A percentile compares a stretch with the other conserved stretches of the same genome.
These are phyloP conservation scores for Channa striata DNA, from an alignment of 2,797 vertebrate genomes.

Conservation along the genomic window DNA sequence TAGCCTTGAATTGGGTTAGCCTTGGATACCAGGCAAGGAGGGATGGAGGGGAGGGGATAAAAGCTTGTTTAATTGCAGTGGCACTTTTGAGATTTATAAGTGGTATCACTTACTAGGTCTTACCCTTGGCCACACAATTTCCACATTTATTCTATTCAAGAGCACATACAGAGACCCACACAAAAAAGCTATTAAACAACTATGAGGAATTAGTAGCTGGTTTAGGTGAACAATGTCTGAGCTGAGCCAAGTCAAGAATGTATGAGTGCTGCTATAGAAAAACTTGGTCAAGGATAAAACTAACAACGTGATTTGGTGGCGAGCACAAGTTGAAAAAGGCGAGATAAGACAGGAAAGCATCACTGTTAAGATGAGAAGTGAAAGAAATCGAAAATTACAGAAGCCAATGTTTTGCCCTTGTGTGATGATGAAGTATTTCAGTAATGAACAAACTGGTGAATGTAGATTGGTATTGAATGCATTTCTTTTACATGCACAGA, in stretches of 20 bases:
- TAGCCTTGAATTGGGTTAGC: slow-evolving; percentile 85
- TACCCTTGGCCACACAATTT: slow-evolving; percentile 78
- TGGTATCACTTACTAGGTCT: slow-evolving; percentile 81
- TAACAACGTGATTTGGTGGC: slow-evolving; percentile 8
- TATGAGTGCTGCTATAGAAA: slow-evolving; percentile 23
- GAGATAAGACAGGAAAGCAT: neutral
- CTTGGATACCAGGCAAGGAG: slow-evolving; percentile 75
- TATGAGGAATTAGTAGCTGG: slow-evolving; percentile 69
- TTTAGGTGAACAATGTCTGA: slow-evolving; percentile 64
- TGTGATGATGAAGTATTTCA: slow-evolving; percentile 3
- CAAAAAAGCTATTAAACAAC: slow-evolving; percentile 63
- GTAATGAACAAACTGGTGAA: slow-evolving; percentile 1
- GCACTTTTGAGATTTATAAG: slow-evolving; percentile 85
- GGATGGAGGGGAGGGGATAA: slow-evolving; percentile 71
- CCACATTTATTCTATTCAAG: slow-evolving; percentile 76
- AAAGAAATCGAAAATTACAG: slow-evolving; percentile 8
- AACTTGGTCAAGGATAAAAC: slow-evolving; percentile 37
- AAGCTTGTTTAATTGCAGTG: slow-evolving; percentile 84
- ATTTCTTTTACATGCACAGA: slow-evolving; percentile 13
- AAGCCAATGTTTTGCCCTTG: neutral
- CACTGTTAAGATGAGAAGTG: neutral
- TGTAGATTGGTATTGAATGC: neutral
- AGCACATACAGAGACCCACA: slow-evolving; percentile 56
- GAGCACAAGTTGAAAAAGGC: slow-evolving; percentile 8
- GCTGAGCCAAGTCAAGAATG: slow-evolving; percentile 41